These are phyloP conservation scores for Aphaenogaster ashmeadi DNA, from an alignment of 1,140 invertebrate species.

Conservation along the genomic window DNA sequence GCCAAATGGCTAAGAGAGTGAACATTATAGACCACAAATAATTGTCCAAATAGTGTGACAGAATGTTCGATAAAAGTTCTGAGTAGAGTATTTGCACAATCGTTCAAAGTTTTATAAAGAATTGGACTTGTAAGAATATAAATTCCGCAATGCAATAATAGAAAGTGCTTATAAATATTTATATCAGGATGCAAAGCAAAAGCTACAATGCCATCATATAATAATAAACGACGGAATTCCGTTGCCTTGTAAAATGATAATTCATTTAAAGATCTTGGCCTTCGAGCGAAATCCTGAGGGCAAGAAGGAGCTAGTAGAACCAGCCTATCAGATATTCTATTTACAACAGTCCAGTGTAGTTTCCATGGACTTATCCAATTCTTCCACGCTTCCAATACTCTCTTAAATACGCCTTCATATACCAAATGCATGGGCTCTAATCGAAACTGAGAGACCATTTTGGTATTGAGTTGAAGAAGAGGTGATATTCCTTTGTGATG, in stretches of 20 bases:
- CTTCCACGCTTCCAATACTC: constrained; percentile 12
- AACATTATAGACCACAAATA: constrained; percentile 41
- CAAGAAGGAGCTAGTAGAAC: neutral
- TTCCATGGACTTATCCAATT: constrained; percentile 19
- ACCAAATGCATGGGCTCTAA: constrained; percentile 42
- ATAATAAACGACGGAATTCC: constrained; percentile 34
- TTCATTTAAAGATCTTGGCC: constrained; percentile 19
- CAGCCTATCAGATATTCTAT: neutral
- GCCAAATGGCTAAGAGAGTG: constrained; percentile 22
- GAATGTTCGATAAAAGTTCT: constrained; percentile 36
- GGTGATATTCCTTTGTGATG: constrained; percentile 28
- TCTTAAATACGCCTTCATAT: constrained; percentile 9
- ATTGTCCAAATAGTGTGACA: constrained; percentile 6
- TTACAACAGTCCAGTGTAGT: constrained; percentile 24
- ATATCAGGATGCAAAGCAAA: constrained; percentile 23
- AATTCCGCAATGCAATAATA: constrained; percentile 28
- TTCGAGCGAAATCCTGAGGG: constrained; percentile 14
- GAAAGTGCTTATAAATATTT: constrained; percentile 37
- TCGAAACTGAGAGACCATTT: constrained; percentile 37
- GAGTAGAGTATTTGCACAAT: constrained; percentile 22
- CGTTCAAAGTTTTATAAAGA: neutral
- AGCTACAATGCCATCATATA: constrained; percentile 34
- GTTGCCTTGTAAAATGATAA: constrained; percentile 40
- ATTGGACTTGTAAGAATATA: constrained; percentile 27
- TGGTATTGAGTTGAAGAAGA: constrained; percentile 12